These are phyloP conservation scores for Cremastinae sp. DNA, from an alignment of 2,888 invertebrate species.

Conservation along the genomic window DNA sequence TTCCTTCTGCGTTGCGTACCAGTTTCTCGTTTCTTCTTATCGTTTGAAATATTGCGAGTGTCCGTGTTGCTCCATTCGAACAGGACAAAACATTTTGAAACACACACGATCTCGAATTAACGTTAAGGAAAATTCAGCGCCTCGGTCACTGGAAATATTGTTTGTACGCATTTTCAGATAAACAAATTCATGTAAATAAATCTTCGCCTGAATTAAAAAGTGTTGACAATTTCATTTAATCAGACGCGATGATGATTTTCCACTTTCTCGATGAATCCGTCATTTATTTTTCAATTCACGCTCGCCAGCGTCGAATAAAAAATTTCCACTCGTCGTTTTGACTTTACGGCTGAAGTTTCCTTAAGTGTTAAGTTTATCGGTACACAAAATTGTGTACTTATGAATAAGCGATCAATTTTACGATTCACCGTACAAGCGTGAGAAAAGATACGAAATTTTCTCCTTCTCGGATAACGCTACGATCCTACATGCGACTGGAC, in stretches of 20 bases:
- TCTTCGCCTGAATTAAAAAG: too few species aligned
- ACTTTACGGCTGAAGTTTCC: not conserved
- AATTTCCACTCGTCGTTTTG: too few species aligned
- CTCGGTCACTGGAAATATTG: not conserved
- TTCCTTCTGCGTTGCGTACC: constrained; percentile 48
- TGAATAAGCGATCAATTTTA: too few species aligned
- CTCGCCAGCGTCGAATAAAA: too few species aligned
- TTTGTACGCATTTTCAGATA: too few species aligned
- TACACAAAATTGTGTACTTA: constrained; percentile 1
- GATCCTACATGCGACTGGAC: not conserved
- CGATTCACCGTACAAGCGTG: too few species aligned
- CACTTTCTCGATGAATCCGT: too few species aligned
- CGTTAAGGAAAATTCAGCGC: constrained; percentile 11
- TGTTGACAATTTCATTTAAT: too few species aligned
- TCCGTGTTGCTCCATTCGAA: not conserved
- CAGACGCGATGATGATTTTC: too few species aligned
- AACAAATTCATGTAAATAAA: too few species aligned
- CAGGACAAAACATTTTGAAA: constrained; percentile 19
- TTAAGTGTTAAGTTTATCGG: not conserved
- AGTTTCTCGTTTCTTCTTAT: constrained; percentile 66
- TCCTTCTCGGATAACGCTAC: not conserved
- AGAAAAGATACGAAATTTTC: too few species aligned
- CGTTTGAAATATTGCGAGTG: constrained; percentile 65
- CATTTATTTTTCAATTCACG: too few species aligned
- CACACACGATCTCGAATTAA: constrained; percentile 66